Base-by-base conservation (phyloP, 2,797 vertebrate genomes). In the Catostomus latipinnis region DNA sequence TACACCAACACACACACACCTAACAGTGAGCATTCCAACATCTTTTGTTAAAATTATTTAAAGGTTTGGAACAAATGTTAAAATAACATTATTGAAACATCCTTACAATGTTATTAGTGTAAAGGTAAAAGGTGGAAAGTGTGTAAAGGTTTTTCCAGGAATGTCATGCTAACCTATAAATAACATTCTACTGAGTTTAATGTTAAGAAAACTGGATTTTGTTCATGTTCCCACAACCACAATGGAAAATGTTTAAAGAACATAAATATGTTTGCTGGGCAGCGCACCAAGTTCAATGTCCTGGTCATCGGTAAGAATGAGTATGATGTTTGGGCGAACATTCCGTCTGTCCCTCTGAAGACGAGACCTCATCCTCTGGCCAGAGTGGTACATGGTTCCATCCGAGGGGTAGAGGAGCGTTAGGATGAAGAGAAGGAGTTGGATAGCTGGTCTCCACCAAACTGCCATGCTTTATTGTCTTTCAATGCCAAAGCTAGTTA, bases 251-350 rank as follows among this genome's bases (percentile, higher is more conserved):
- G 34, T 34, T 34, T 34, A 34, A 34, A 34, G 34, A 34, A 34
- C 34, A 34, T 34, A 34, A 34, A 34, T 34, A 34, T 34, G 34
- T 34, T 34, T 34, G 34, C 34, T n/a, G 43, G 34, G 58, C 4
- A 14, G 73, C 94, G 93, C 90, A 99, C 98, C 98, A 84, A 99
- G 94, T 89, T 99, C 97, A 83, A 98, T 96, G 82, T 99, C 98
- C 89, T 99, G 98, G 90, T 99, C 98, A 48, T 99, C 98, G 0
- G 97, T 99, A 87, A 99, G 96, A 88, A 99, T 94, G 81, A 99
- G 94, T 88, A 99, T 97, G 90, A 99, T 96, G 90, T 99, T 99
- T 87, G 98, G 97, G 13, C 96, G 95, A 88, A 97, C 93, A 83
- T 98, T 97, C 84, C 96, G 94, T 8, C 96, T 96, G 85, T 98